Evolutionary conservation across 2,888 invertebrate species (phyloP).

Genomic region (Miltochrista miniata): DNA sequence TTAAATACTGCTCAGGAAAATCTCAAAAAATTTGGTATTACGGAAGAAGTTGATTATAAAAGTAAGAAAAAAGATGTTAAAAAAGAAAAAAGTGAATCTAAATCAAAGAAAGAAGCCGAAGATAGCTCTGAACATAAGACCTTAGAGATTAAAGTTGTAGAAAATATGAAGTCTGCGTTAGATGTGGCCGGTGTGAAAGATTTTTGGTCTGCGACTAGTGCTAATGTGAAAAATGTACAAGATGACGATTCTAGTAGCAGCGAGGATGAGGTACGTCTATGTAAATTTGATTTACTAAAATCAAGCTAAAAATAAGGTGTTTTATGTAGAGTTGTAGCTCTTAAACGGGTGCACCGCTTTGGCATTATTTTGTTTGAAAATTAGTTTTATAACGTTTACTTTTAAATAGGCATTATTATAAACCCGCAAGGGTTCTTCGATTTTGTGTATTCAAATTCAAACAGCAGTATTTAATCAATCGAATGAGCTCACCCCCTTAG

Average conservation of each 20-base stretch:
- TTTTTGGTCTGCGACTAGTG: conserved; percentile 58
- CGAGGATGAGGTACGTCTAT: conserved; percentile 68
- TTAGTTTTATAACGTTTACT: no score
- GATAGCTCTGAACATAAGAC: conserved; percentile 23
- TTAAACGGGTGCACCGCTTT: no score
- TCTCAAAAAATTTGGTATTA: conserved; percentile 39
- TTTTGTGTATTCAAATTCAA: no score
- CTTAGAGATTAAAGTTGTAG: conserved; percentile 42
- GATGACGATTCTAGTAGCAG: conserved; percentile 63
- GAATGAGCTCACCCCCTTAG: no score
- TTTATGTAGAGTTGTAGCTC: no score
- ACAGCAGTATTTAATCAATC: no score
- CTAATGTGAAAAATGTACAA: conserved; percentile 24
- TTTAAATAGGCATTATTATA: no score
- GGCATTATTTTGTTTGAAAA: no score
- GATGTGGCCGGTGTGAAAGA: conserved; percentile 70
- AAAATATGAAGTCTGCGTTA: conserved; percentile 55
- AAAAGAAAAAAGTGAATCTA: conserved; percentile 9
- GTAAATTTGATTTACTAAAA: no score
- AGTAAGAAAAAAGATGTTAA: conserved; percentile 31
- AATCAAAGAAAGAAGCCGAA: conserved; percentile 20
- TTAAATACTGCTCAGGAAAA: conserved; percentile 46
- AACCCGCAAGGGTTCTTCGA: no score
- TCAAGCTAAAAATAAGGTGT: no score
- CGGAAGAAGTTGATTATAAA: conserved; percentile 26